Evolutionary conservation across 1,140 invertebrate genomes (phyloP).

Genomic region (Lordiphosa mommai): DNA sequence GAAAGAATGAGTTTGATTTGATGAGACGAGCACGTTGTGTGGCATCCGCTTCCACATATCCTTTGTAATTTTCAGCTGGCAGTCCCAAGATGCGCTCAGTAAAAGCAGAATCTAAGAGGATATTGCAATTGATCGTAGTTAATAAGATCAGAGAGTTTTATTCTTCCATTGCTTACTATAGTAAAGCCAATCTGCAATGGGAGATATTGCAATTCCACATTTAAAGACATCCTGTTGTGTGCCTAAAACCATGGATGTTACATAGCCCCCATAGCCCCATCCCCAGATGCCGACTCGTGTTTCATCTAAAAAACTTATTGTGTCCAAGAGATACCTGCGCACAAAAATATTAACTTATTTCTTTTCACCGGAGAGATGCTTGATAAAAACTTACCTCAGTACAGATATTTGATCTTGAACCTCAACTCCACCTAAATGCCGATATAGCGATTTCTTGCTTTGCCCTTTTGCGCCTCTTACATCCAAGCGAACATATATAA

Average conservation of each 20-base stretch:
- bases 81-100: constrained; percentile 94
- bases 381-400: constrained; percentile 82
- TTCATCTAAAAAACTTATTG: constrained; percentile 91
- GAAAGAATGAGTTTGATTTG: constrained; percentile 90
- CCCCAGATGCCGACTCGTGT: constrained; percentile 95
- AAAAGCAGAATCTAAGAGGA: constrained; percentile 91
- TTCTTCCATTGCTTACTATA: constrained; percentile 87
- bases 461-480: constrained; percentile 91
- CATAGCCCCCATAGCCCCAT: constrained; percentile 98
- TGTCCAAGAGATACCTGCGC: constrained; percentile 89
- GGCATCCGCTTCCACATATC: constrained; percentile 94
- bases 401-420: constrained; percentile 94
- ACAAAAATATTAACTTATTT: constrained; percentile 22
- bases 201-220: constrained; percentile 95
- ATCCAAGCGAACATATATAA: constrained; percentile 93
- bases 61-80: constrained; percentile 93
- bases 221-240: constrained; percentile 92
- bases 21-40: constrained; percentile 92
- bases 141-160: background rate
- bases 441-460: constrained; percentile 88
- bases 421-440: constrained; percentile 90
- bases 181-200: constrained; percentile 96
- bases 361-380: background rate
- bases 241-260: constrained; percentile 92
- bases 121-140: background rate